Base-by-base conservation (phyloP, 1,140 invertebrate species). In the Callitettix versicolor region DNA sequence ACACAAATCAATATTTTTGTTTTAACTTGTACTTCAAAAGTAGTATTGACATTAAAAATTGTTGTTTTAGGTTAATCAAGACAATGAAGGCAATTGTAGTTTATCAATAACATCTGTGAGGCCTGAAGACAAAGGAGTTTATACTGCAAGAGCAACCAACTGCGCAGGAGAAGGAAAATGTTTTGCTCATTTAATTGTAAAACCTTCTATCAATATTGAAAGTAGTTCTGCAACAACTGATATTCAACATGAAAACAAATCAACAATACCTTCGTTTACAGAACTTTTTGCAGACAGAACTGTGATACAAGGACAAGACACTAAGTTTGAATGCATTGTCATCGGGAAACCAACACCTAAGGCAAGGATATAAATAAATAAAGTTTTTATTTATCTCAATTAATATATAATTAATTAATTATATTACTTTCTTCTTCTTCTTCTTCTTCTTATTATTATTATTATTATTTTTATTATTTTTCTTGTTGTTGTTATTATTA, bases 101-200 rank as follows among this genome's bases (percentile, higher is more conserved):
- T 64, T 88, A 1, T 74, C 71, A 34, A 79, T 88, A 22, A 71
- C 67, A 21, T 70, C 76, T 38, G 76, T 79, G 0, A 66, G 60
- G 7, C 72, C 76, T 1, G 74, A 80, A 46, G 81, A 89, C 62
- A 81, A 82, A 62, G 86, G 86, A 2, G 81, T 86, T 50, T 90
- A 88, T 63, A 84, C 82, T 0, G 81, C 82, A 0, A 84, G 84
- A 64, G 86, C 86, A 0, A 73, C 71, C 1, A 90, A 88, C 67
- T 63, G 69, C 17, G 71, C 75, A 18, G 87, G 87, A n/a, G 84
- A 88, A 60, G 84, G 83, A 0, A 87, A 88, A 64, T 86, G 85
- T 61, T 86, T 88, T 57, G 83, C 85, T 0, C 82, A 86, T 59
- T 63, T 91, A 2, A 86, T 84, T 40, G 82, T 88, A 0, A 84